Conservation (phyloP, 2,797 vertebrate genomes). For the Bryconaethiops microstoma region DNA sequence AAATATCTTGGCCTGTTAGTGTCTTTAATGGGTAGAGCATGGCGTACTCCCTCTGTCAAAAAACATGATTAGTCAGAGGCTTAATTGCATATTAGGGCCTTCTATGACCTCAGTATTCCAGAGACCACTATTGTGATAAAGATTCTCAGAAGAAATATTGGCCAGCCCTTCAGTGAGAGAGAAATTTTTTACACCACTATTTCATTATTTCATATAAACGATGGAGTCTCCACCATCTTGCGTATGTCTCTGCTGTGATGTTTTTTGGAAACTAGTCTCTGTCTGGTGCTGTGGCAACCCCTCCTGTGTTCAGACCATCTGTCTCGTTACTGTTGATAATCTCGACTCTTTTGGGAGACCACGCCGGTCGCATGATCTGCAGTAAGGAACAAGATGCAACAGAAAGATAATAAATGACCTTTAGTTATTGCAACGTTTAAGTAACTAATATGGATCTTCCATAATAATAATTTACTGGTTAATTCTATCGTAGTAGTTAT, state of each 20-base stretch:
- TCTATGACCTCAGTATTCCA: too few relatives aligned
- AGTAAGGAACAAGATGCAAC: not conserved
- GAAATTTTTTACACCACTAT: not conserved
- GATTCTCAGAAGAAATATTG: too few relatives aligned
- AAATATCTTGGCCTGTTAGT: too few relatives aligned
- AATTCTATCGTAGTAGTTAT: not conserved
- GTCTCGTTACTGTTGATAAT: conserved; percentile 39
- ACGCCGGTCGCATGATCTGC: not conserved
- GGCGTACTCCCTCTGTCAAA: too few relatives aligned
- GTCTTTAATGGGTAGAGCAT: too few relatives aligned
- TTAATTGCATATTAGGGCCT: too few relatives aligned
- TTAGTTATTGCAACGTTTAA: not conserved
- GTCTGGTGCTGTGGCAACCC: conserved; percentile 45
- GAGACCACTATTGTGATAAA: too few relatives aligned
- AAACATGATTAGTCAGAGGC: too few relatives aligned
- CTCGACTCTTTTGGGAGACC: conserved; percentile 32
- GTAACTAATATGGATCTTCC: not conserved
- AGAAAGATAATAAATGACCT: not conserved
- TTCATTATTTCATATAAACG: not conserved
- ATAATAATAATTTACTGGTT: too few relatives aligned
- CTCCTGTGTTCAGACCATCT: conserved; percentile 58
- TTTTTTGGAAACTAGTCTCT: conserved; percentile 25
- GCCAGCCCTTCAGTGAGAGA: too few relatives aligned
- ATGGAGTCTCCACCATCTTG: not conserved
- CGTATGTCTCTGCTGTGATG: conserved; percentile 11